phyloP scores from a whole-genome alignment of 1,140 invertebrate genomes.

The Eulimnadia texana region DNA sequence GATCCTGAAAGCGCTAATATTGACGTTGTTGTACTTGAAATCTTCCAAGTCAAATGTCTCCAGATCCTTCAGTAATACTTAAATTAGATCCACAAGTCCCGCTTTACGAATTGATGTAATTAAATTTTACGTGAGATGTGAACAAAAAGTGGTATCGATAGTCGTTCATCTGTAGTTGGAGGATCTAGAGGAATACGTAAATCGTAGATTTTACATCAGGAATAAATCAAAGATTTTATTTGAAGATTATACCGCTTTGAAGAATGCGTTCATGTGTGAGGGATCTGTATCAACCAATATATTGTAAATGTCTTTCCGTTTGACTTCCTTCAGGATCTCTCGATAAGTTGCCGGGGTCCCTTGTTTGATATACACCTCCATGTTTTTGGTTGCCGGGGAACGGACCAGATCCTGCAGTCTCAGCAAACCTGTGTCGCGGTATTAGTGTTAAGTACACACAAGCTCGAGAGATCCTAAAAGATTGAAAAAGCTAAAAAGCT shows the following conservation, averaged over 20 bases:
- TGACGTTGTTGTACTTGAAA: conserved; percentile 85
- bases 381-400: conserved; percentile 31
- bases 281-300: conserved; percentile 71
- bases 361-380: conserved; percentile 70
- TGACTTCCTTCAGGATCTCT: conserved; percentile 58
- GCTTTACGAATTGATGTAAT: conserved; percentile 16
- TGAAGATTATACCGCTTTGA: conserved; percentile 56
- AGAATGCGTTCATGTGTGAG: conserved; percentile 54
- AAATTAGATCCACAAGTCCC: background rate
- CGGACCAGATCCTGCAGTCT: conserved; percentile 71
- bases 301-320: conserved; percentile 66
- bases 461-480: too few species aligned
- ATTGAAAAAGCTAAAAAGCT: background rate
- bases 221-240: background rate
- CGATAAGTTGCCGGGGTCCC: conserved; percentile 55
- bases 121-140: conserved; percentile 73
- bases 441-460: too few species aligned
- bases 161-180: conserved; percentile 85
- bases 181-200: conserved; percentile 41
- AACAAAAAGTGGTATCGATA: conserved; percentile 86
- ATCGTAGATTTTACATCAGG: background rate
- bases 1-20: conserved; percentile 78
- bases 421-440: conserved; percentile 53
- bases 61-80: conserved; percentile 46
- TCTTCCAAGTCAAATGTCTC: conserved; percentile 83